Percentiles rank a stretch among this genome's conserved stretches.
Conservation (phyloP, 2,113 vertebrate genomes). For the Callithrix jacchus region DNA sequence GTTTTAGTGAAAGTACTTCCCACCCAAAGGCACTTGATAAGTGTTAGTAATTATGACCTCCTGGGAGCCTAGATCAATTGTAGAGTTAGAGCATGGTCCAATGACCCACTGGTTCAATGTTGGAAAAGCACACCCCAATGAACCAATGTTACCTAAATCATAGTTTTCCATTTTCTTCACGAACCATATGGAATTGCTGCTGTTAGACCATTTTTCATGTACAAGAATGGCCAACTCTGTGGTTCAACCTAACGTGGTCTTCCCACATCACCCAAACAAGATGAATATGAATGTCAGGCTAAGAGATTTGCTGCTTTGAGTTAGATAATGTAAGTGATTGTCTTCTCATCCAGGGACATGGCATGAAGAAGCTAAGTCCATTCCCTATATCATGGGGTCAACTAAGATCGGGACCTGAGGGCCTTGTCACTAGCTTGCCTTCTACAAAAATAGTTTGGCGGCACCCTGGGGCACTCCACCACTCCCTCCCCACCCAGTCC, state of each 20-base stretch:
- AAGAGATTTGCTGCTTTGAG: neutral
- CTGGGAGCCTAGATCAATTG: neutral
- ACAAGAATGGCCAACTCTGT: neutral
- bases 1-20: neutral
- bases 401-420: neutral
- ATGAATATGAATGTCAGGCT: neutral
- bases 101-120: neutral
- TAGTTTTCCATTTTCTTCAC: neutral
- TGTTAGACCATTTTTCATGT: neutral
- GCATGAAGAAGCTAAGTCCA: neutral
- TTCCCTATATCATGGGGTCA: neutral
- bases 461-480: neutral
- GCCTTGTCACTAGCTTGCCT: neutral
- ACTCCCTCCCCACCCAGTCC: neutral
- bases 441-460: neutral
- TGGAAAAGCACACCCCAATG: neutral
- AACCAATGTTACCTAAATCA: neutral
- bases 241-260: neutral
- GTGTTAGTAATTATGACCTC: neutral
- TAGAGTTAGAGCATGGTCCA: neutral
- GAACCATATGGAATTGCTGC: neutral
- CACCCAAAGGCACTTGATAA: neutral
- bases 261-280: neutral
- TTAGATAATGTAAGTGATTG: neutral
- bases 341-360: neutral